phyloP scores from a whole-genome alignment of 2,797 vertebrate species.

The Valencia hispanica region DNA sequence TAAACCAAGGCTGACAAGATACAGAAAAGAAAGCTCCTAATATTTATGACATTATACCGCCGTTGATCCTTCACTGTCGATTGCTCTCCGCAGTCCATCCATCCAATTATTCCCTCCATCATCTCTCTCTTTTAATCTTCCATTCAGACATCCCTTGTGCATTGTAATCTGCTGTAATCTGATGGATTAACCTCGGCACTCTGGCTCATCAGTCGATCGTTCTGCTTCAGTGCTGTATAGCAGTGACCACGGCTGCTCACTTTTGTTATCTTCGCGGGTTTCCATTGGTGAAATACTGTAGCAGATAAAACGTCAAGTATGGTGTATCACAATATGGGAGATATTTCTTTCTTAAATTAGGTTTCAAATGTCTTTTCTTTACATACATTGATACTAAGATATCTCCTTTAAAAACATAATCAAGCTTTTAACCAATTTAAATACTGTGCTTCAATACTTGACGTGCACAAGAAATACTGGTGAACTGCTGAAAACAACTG shows the following conservation, averaged over 20 bases:
- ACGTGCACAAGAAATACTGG: not conserved
- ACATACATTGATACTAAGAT: not conserved
- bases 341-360: not conserved
- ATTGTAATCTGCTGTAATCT: conserved; percentile 79
- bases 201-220: conserved; percentile 61
- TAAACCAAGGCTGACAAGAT: conserved; percentile 5
- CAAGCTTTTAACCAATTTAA: not conserved
- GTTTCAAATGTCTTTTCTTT: not conserved
- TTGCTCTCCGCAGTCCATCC: conserved; percentile 36
- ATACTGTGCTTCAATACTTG: not conserved
- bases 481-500: not conserved
- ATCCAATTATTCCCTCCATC: conserved; percentile 55
- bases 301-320: not conserved
- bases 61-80: conserved; percentile 49
- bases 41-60: conserved; percentile 36
- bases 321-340: not conserved
- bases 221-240: conserved; percentile 41
- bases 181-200: conserved; percentile 73
- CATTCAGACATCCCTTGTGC: conserved; percentile 60
- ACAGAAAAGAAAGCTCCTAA: conserved; percentile 25
- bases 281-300: not conserved
- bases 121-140: conserved; percentile 63
- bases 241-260: conserved; percentile 29
- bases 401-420: not conserved
- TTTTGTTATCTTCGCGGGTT: conserved; percentile 14